These are phyloP conservation scores for Dysmachus trigonus DNA, from an alignment of 2,888 invertebrate species.

Conservation along the genomic window DNA sequence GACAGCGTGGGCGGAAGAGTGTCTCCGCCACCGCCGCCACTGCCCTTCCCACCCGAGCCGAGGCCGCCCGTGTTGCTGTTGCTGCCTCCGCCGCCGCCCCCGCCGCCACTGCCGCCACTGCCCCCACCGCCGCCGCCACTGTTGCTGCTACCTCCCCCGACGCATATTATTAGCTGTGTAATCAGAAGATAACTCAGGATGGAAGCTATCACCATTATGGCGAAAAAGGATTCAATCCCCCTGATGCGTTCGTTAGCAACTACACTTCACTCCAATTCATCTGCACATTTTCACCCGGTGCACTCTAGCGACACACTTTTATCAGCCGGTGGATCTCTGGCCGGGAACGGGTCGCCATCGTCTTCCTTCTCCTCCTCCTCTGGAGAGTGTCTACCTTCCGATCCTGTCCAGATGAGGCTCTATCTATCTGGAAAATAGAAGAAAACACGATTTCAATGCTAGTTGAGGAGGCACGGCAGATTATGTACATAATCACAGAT, in stretches of 20 bases:
- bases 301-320: slow-evolving; percentile 46
- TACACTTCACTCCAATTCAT: slow-evolving; percentile 13
- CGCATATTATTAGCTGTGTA: slow-evolving; percentile 55
- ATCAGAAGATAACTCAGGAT: slow-evolving; percentile 55
- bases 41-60: slow-evolving; percentile 41
- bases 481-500: background rate
- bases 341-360: slow-evolving; percentile 6
- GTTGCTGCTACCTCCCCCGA: slow-evolving; percentile 55
- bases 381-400: background rate
- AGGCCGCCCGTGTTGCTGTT: slow-evolving; percentile 44
- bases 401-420: background rate
- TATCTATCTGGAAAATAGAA: background rate
- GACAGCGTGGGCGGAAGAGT: slow-evolving; percentile 69
- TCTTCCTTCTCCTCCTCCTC: background rate
- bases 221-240: slow-evolving; percentile 36
- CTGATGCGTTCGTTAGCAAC: slow-evolving; percentile 20
- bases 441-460: background rate
- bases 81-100: slow-evolving; percentile 49
- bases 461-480: background rate
- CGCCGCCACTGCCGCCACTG: slow-evolving; percentile 55
- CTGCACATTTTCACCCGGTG: slow-evolving; percentile 10
- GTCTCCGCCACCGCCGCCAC: slow-evolving; percentile 62
- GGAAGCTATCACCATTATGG: slow-evolving; percentile 64
- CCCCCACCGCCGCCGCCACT: slow-evolving; percentile 50
- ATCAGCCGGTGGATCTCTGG: slow-evolving; percentile 8